phyloP scores from a whole-genome alignment of 2,113 vertebrate species.

The Prionailurus viverrinus region DNA sequence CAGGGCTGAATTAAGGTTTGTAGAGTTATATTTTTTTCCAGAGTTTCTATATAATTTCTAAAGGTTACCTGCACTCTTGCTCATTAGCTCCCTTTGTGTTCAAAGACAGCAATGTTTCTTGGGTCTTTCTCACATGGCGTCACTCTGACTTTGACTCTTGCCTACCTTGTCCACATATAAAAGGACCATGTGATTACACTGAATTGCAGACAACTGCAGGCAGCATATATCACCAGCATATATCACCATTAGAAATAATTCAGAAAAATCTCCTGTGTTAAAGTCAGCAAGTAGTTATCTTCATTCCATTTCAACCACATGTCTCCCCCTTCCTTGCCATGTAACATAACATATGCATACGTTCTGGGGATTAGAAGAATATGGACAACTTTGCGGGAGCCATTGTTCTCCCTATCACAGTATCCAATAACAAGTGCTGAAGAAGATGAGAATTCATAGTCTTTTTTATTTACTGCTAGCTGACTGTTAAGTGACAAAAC shows the following conservation, averaged over 20 bases:
- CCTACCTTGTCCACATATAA: neutral
- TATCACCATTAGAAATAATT: neutral
- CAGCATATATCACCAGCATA: neutral
- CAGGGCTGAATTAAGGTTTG: neutral
- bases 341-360: neutral
- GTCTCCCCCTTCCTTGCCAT: accelerated
- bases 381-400: accelerated
- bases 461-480: neutral
- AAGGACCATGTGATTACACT: accelerated
- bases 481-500: neutral
- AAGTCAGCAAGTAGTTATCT: neutral
- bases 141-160: neutral
- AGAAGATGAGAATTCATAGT: neutral
- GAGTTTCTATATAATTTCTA: neutral
- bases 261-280: neutral
- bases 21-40: neutral
- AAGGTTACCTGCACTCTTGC: neutral
- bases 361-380: neutral
- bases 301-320: neutral
- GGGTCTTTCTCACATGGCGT: neutral
- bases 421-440: neutral
- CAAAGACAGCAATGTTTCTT: neutral
- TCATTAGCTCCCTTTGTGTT: neutral
- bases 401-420: neutral
- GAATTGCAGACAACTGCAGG: neutral